A percentile compares a stretch with the other conserved stretches of the same genome.
Evolutionary conservation across 2,888 invertebrate genomes (phyloP).

Genomic region (Lithophane ornitopus): DNA sequence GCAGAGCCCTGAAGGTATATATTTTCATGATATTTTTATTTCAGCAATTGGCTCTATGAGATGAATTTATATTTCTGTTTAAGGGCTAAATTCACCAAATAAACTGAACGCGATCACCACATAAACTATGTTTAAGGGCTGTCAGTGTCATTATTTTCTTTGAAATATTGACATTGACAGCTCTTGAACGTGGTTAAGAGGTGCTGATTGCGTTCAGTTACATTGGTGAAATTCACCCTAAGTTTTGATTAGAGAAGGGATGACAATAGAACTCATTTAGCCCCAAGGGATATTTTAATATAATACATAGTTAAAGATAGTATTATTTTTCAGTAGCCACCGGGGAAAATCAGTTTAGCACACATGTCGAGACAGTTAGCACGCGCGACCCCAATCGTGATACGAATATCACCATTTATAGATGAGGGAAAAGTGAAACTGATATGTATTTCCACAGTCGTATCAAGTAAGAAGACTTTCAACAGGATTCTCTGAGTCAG

Average conservation of each 20-base stretch:
- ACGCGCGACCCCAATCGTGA: constrained; percentile 88
- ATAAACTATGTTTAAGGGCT: too few relatives aligned
- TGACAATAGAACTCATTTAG: background rate
- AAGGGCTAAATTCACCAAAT: too few relatives aligned
- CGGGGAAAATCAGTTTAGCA: constrained; percentile 72
- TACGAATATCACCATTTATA: constrained; percentile 84
- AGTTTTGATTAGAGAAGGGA: constrained; percentile 14
- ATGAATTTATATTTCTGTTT: constrained; percentile 8
- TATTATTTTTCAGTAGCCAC: constrained; percentile 64
- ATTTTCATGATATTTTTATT: constrained; percentile 35
- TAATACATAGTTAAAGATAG: constrained; percentile 37
- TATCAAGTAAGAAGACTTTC: constrained; percentile 85
- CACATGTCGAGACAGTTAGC: constrained; percentile 78
- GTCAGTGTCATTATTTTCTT: too few relatives aligned
- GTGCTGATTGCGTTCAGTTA: too few relatives aligned
- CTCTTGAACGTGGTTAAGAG: too few relatives aligned
- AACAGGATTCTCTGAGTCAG: constrained; percentile 84
- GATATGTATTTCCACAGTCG: constrained; percentile 81
- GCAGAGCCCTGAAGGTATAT: constrained; percentile 15
- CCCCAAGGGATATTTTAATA: constrained; percentile 3
- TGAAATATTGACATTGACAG: too few relatives aligned
- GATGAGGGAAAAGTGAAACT: constrained; percentile 89
- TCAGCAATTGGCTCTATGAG: constrained; percentile 18
- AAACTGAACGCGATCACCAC: too few relatives aligned
- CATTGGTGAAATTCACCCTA: too few relatives aligned